A percentile compares a stretch with the other conserved stretches of the same genome.
Conservation (phyloP, 2,888 invertebrate species). For the Synergus gifuensis region DNA sequence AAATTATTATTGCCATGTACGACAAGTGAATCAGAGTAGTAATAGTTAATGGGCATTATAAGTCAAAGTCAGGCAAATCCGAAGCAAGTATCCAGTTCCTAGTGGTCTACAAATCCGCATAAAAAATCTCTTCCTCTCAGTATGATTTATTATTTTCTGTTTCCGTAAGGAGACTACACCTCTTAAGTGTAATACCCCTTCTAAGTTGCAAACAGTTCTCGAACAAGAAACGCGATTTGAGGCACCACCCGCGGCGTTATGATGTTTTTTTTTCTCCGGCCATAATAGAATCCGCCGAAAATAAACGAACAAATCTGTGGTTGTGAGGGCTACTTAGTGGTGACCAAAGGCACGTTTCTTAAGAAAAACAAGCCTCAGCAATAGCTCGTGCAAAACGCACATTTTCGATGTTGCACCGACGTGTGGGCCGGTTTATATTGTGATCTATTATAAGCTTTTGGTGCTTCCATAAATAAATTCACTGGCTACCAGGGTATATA, state of each 20-base stretch:
- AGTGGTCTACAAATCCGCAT: conserved; percentile 2
- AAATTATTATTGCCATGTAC: neutral
- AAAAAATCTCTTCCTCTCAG: conserved; percentile 6
- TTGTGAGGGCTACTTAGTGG: conserved; percentile 46
- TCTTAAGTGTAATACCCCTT: neutral
- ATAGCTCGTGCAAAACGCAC: conserved; percentile 47
- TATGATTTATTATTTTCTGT: conserved; percentile 22
- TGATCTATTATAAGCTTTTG: conserved; percentile 66
- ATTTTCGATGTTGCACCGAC: conserved; percentile 42
- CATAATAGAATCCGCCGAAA: conserved; percentile 32
- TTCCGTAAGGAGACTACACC: conserved; percentile 3
- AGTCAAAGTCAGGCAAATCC: neutral
- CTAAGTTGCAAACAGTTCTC: neutral
- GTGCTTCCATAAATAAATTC: conserved; percentile 65
- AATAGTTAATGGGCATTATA: neutral
- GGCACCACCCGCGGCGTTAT: conserved; percentile 44
- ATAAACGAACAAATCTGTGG: conserved; percentile 35
- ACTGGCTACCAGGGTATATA: conserved; percentile 47
- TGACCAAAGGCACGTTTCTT: conserved; percentile 49
- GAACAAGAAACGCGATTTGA: conserved; percentile 20
- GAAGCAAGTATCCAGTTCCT: neutral
- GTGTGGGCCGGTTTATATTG: conserved; percentile 63
- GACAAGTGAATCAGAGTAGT: conserved; percentile 1
- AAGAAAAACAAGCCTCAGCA: conserved; percentile 40
- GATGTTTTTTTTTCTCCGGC: conserved; percentile 4